phyloP scores from a whole-genome alignment of 2,797 vertebrate genomes.

The Pantherophis alleghaniensis region DNA sequence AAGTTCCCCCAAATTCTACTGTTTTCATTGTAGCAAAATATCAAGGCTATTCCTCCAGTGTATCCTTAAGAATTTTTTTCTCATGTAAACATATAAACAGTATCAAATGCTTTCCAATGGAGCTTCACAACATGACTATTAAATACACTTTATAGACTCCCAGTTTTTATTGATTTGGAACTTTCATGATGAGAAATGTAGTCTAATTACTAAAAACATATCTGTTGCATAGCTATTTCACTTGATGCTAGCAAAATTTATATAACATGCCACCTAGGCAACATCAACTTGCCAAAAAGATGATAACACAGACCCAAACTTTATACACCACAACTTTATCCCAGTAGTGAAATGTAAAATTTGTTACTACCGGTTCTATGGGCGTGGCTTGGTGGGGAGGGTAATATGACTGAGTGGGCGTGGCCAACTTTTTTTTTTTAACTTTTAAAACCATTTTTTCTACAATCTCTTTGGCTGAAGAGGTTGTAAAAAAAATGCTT shows the following conservation, averaged over 20 bases:
- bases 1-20: neutral
- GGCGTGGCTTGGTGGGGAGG: no score
- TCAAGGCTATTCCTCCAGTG: neutral
- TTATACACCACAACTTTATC: conserved; percentile 33
- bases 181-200: neutral
- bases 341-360: neutral
- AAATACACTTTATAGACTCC: neutral
- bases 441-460: no score
- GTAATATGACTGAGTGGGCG: no score
- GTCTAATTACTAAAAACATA: neutral
- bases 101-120: neutral
- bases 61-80: neutral
- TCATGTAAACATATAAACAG: neutral
- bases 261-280: neutral
- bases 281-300: neutral
- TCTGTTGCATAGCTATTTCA: neutral
- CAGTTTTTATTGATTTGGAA: neutral
- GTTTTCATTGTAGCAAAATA: neutral
- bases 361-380: no score
- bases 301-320: neutral
- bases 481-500: no score
- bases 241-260: neutral
- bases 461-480: no score
- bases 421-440: no score
- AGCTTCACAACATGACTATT: neutral